Base-by-base conservation (phyloP, 2,113 vertebrate species). In the Tragelaphus buxtoni region DNA sequence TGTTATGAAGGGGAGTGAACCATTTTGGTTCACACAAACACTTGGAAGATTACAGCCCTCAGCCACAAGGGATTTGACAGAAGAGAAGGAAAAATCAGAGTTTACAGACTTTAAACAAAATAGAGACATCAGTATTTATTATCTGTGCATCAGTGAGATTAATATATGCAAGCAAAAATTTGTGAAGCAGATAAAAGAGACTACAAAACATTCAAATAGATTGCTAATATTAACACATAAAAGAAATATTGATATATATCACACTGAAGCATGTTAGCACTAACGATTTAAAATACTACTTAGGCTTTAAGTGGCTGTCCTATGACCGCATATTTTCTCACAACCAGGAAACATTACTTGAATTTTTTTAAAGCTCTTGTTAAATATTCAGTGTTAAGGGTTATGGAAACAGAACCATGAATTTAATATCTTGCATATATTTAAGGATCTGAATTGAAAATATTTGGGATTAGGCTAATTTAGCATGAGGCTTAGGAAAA, bases 241-340 rank as follows among this genome's bases (percentile, higher is more conserved):
- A 96, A 90, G 97, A 96, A 96, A 93, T 96, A 74, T 42, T 42
- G 35, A 42, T 74, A 74, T 42, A 42, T 42, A 79, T 30, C 39
- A 83, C 63, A 89, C 32, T 4, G 22, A 86, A 61, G n/a, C 63
- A 30, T 28, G 51, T 86, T 61, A 86, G 53, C 32, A 1, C 65
- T 97, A 65, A 96, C 60, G 74, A 60, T 74, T 94, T 88, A 94
- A 97, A 98, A 92, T 84, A 80, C 65, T 49, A 53, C 63, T 95
- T 88, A 93, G 0, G 55, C 26, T 90, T 69, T 51, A 77, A 91
- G 63, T 92, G 45, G 35, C 49, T 91, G 53, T 79, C 49, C 58
- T 93, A 8, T 47, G 51, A 90, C 20, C 11, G 32, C 39, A 47
- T 90, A 81, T 95, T 96, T 96, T 94, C 94, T 92, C 80, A 90